Evolutionary conservation across 2,888 invertebrate genomes (phyloP), one percentile per base, ranked within the genome.

Genomic region (Plemyria rubiginata): DNA sequence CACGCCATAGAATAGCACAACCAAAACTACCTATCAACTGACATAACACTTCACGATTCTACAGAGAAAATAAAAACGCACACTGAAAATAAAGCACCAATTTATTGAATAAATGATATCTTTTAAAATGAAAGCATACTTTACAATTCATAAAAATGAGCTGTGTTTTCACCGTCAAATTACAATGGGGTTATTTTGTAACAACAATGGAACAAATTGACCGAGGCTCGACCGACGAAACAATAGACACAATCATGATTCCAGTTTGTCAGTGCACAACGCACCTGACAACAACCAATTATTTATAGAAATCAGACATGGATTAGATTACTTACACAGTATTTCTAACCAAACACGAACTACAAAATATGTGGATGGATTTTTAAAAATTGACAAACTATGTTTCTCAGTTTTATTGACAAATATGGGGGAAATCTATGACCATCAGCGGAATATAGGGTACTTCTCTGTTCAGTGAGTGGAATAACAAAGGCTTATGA

Each of bases 121-220:
- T 60, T 66, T 57, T 62, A 55, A 54, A 67, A 65, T 66, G 49
- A 64, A 63, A 58, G 43, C 49, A 50, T 52, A 62, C 61, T 69
- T 63, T 68, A 66, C 61, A 59, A 66, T 67, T 66, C 64, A 70
- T 66, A 72, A 70, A 71, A 71, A 66, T 68, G 56, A 63, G 58
- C 43, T 66, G 62, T 67, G 62, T 59, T 72, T 73, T 72, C 74
- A 71, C 76, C 73, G 74, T 75, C 74, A 77, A 78, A 81, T 88
- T 87, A 87, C 87, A 85, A 82, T 84, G 76, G 76, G 75, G 71
- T 82, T 82, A 79, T 86, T 82, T 85, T 85, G 87, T 88, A 88
- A 91, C 91, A 91, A 91, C 91, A 91, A 91, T 90, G 77, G 87
- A 75, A 74, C 87, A 87, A 90, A 90, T 90, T 90, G 87, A 88